These are phyloP conservation scores for Geopemphigus sp. DNA, from an alignment of 1,140 invertebrate species.

Conservation along the genomic window DNA sequence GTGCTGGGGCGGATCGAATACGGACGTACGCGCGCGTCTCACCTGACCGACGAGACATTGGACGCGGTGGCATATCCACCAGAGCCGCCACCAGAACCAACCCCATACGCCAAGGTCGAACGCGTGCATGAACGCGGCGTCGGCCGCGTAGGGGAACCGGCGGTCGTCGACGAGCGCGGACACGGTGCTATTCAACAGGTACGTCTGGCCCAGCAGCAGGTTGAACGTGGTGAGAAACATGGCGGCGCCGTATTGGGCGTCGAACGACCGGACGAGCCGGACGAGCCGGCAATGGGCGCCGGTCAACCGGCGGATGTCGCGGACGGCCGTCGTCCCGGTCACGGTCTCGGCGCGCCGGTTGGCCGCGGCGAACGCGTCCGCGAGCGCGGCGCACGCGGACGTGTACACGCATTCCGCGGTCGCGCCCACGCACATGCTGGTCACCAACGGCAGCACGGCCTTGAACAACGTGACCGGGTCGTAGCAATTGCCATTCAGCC, in stretches of 20 bases:
- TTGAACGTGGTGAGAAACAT: background rate
- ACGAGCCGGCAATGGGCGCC: background rate
- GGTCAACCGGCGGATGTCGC: background rate
- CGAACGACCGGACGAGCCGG: slow-evolving; percentile 10
- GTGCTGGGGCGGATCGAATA: no score
- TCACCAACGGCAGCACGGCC: background rate
- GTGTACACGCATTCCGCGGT: background rate
- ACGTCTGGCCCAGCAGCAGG: background rate
- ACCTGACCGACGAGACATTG: background rate
- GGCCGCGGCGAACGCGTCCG: background rate
- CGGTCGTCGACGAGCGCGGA: background rate
- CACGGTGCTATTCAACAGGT: background rate
- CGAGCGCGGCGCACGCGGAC: background rate
- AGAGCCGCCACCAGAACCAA: background rate
- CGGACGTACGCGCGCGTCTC: background rate
- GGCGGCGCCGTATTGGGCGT: slow-evolving; percentile 2
- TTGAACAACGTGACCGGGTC: no score
- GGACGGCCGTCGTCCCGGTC: no score
- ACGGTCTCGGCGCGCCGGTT: background rate
- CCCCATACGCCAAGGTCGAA: background rate
- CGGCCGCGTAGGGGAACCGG: background rate
- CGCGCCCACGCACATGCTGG: background rate
- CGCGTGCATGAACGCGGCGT: background rate
- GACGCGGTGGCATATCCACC: background rate
- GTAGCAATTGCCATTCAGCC: background rate